These are phyloP conservation scores for Micromesistius poutassou DNA, from an alignment of 2,797 vertebrate species.

Conservation along the genomic window DNA sequence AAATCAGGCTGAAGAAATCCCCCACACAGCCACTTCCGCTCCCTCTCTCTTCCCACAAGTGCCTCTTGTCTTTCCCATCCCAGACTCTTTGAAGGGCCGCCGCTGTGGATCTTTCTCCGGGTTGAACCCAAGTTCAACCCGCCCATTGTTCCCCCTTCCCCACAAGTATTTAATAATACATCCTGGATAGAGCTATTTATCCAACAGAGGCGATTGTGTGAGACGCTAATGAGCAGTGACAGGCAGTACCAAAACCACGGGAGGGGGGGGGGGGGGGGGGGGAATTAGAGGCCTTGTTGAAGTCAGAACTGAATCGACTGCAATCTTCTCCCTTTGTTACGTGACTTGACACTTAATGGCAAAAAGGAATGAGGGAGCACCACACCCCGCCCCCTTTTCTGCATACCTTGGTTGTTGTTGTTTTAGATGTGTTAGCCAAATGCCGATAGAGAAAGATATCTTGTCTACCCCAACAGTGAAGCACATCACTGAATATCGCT, in stretches of 20 bases:
- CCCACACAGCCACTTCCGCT: not conserved
- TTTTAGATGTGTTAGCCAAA: not conserved
- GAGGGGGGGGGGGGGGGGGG: too few species aligned
- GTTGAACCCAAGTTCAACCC: not conserved
- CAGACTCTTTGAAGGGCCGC: not conserved
- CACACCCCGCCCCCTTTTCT: not conserved
- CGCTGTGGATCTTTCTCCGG: not conserved
- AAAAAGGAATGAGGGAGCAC: not conserved
- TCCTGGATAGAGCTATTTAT: not conserved
- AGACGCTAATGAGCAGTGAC: not conserved
- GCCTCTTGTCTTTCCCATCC: not conserved
- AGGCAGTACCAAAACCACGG: not conserved
- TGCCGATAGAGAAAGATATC: not conserved
- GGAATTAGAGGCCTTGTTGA: not conserved
- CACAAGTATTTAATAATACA: not conserved
- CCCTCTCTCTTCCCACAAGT: not conserved
- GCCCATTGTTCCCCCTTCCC: not conserved
- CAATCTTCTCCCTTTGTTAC: not conserved
- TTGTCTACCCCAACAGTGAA: not conserved
- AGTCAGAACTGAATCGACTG: not conserved
- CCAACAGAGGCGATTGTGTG: not conserved
- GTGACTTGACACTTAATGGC: not conserved
- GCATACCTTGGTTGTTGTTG: not conserved
- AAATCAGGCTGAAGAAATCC: not conserved
- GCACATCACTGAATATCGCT: not conserved